Evolutionary conservation across 1,140 invertebrate species (phyloP), one percentile per base, ranked within the genome.

Genomic region (Lasioglossum baleicum): DNA sequence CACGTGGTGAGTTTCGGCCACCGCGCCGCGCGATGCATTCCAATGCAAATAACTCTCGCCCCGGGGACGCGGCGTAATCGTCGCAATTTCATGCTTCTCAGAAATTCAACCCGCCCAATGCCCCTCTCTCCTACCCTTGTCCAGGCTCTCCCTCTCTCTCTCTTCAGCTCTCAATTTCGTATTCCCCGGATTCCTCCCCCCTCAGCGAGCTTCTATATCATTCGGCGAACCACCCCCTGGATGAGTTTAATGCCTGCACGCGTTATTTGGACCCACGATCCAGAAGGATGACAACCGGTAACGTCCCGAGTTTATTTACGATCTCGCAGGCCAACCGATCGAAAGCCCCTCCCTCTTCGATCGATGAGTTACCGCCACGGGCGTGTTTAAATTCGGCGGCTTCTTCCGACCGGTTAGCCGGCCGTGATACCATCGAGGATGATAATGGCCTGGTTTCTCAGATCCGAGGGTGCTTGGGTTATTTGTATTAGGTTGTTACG

Each of bases 1-100:
- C 87, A 82, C 83, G 79, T 89, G 87, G 84, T 81, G 78, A 88
- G 86, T 87, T 90, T 90, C 77, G 85, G 89, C 85, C 76, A 73
- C 79, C 83, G 83, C 83, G 80, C 79, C 51, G 80, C 81, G 81
- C 85, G 86, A 83, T 89, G 87, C 91, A 92, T 92, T 92, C 91
- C 92, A 88, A 92, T 92, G 92, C 92, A 92, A 92, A 92, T 92
- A 87, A 82, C 87, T 80, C 82, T 70, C 80, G 90, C 90, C 90
- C 86, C 84, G 86, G 86, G 90, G 84, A 89, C 81, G 75, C 81
- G 66, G 80, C 85, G 87, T 92, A 92, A 92, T 92, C 89, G 87
- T 89, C 77, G 91, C 88, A 91, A 92, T 92, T 92, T 92, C 83
- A 86, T 89, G 87, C 78, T 92, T 92, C 91, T 89, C 86, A 88